Percentiles rank a stretch among this genome's conserved stretches.
Conservation (phyloP, 1,140 invertebrate genomes). For the Globodera rostochiensis region DNA sequence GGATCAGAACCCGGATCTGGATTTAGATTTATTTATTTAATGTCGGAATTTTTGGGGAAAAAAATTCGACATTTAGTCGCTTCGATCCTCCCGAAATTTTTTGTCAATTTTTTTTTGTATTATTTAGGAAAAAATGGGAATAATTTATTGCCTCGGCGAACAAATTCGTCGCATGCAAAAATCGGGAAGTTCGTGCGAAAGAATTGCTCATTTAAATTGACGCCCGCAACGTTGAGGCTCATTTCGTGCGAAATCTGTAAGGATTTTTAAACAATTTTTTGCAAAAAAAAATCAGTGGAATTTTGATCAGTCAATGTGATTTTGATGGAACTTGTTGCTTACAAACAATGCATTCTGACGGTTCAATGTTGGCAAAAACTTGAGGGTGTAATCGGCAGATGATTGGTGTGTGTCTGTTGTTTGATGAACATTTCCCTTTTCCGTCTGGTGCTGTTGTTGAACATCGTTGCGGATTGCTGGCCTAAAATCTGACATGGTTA, state of each 20-base stretch:
- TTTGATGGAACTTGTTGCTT: neutral
- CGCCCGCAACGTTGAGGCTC: neutral
- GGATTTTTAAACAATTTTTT: neutral
- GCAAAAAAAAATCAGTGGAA: too few species aligned
- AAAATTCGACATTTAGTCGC: too few species aligned
- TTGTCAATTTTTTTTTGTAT: too few species aligned
- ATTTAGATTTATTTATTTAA: neutral
- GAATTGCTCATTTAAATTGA: conserved; percentile 1
- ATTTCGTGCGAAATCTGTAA: neutral
- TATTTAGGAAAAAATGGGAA: too few species aligned
- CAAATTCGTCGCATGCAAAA: conserved; percentile 15
- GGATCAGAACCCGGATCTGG: too few species aligned
- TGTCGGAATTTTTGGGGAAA: neutral
- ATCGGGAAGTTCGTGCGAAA: conserved; percentile 18
- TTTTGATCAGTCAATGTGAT: too few species aligned
- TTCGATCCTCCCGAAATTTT: too few species aligned
- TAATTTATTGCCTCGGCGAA: neutral
- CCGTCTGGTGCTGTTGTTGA: neutral
- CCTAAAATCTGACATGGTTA: too few species aligned
- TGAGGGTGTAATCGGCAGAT: neutral
- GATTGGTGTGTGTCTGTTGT: too few species aligned
- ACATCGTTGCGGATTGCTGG: too few species aligned
- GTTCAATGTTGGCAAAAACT: conserved; percentile 10
- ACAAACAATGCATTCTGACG: conserved; percentile 14
- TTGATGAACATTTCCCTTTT: neutral